A percentile compares a stretch with the other conserved stretches of the same genome.
phyloP scores from a whole-genome alignment of 2,113 vertebrate genomes.

The Caretta caretta region DNA sequence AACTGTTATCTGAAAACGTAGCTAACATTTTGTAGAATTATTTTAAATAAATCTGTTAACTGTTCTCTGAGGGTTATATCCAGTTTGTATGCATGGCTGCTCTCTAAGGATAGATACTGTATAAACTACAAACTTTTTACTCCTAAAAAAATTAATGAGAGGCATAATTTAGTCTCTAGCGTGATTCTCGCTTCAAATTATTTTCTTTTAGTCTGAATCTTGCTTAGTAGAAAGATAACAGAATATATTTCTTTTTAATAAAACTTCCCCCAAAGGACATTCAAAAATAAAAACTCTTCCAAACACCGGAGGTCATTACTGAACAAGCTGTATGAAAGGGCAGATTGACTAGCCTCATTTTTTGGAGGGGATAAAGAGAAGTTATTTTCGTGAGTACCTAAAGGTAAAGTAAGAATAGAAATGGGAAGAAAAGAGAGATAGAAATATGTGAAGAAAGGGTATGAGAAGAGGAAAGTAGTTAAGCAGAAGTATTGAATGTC shows the following conservation, averaged over 20 bases:
- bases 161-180: not conserved
- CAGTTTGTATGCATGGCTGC: not conserved
- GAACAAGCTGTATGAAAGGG: not conserved
- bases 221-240: not conserved
- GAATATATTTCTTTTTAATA: not conserved
- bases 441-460: not conserved
- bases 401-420: not conserved
- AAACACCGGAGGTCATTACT: not conserved
- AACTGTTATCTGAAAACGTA: not conserved
- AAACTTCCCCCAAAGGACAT: not conserved
- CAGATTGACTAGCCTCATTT: not conserved
- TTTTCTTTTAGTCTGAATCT: not conserved
- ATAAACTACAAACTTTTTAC: not conserved
- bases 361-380: not conserved
- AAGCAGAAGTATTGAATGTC: not conserved
- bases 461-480: not conserved
- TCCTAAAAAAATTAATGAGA: not conserved
- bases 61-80: not conserved
- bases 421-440: not conserved
- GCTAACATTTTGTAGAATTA: not conserved
- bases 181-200: not conserved
- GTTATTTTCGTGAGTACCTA: not conserved
- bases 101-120: not conserved
- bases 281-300: not conserved
- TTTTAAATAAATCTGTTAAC: not conserved